phyloP scores from a whole-genome alignment of 2,113 vertebrate species.

The Xiphophorus couchianus region DNA sequence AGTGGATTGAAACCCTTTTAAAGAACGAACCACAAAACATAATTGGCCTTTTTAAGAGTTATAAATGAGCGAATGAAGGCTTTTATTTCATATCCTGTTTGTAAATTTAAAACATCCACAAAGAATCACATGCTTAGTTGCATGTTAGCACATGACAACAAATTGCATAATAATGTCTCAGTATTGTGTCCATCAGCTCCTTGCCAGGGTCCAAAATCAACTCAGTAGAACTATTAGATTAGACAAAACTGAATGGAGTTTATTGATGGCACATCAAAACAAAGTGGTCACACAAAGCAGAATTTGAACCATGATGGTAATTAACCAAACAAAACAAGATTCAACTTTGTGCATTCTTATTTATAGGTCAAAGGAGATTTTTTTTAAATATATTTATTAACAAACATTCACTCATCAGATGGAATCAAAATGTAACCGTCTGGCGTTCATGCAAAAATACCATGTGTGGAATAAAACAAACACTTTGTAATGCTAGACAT shows the following conservation, averaged over 20 bases:
- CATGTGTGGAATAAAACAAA: background rate
- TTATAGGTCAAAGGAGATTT: background rate
- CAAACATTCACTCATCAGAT: too few species aligned
- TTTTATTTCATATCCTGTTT: conserved; percentile 10
- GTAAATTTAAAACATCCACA: background rate
- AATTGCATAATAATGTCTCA: background rate
- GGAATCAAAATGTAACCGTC: too few species aligned
- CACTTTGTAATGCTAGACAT: background rate
- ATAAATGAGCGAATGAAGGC: background rate
- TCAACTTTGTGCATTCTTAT: background rate
- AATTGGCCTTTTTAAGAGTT: background rate
- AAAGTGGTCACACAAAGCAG: background rate
- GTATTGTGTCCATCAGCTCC: background rate
- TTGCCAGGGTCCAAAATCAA: background rate
- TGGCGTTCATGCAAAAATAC: too few species aligned
- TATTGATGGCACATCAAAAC: background rate
- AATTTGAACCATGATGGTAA: background rate
- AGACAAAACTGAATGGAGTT: background rate
- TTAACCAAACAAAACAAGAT: background rate
- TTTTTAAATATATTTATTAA: background rate
- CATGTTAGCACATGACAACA: background rate
- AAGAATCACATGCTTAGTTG: background rate
- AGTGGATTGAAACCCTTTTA: conserved; percentile 43
- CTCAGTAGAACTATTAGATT: background rate
- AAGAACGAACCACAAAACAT: background rate